Conservation (phyloP, 2,113 vertebrate species). For the Tetraodon nigroviridis region DNA sequence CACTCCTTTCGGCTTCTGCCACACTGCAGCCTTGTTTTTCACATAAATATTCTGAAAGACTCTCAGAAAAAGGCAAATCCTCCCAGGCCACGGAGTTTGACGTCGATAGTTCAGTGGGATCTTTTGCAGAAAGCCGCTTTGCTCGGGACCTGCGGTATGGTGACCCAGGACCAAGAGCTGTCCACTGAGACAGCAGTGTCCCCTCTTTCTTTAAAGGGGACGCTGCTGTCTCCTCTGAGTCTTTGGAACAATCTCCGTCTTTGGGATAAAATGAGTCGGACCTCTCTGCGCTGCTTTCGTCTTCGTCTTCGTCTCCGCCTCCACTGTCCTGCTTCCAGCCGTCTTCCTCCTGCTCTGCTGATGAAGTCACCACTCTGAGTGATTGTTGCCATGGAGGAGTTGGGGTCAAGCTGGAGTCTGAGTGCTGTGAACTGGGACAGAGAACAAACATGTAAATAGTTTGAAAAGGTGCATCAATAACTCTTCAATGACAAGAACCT, state of each 20-base stretch:
- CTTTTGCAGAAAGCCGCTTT: conserved; percentile 1
- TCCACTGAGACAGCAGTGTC: background rate
- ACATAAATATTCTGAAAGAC: conserved; percentile 51
- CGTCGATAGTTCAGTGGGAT: background rate
- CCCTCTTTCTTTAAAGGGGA: background rate
- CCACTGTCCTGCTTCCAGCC: conserved; percentile 12
- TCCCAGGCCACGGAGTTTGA: conserved; percentile 39
- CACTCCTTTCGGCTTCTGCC: background rate
- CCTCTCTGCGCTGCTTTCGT: conserved; percentile 5
- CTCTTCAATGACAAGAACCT: background rate
- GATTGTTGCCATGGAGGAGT: conserved; percentile 60
- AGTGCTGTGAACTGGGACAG: background rate
- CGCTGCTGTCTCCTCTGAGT: background rate
- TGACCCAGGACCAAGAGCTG: conserved; percentile 1
- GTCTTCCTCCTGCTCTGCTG: conserved; percentile 61
- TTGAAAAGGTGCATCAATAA: conserved; percentile 5
- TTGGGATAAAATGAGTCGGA: background rate
- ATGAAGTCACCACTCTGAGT: conserved; percentile 62
- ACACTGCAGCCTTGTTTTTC: conserved; percentile 23
- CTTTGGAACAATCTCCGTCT: conserved; percentile 2
- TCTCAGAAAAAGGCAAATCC: conserved; percentile 63
- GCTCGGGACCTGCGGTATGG: background rate
- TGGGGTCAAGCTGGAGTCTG: conserved; percentile 30
- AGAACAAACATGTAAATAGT: background rate
- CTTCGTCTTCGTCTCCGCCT: too few species aligned